phyloP scores from a whole-genome alignment of 2,888 invertebrate species.

The Spodoptera littoralis region DNA sequence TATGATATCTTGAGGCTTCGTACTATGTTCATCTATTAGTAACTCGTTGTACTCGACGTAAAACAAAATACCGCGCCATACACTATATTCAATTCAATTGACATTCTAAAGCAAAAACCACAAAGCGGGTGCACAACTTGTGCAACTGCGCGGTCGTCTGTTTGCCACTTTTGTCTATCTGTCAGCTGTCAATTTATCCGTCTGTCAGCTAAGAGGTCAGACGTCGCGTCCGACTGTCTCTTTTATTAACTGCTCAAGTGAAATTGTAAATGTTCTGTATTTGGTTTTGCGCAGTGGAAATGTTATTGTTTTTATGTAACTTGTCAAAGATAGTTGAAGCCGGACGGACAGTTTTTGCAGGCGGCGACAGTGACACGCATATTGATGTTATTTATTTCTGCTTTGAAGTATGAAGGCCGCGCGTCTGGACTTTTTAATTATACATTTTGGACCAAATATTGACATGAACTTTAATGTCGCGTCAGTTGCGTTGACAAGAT shows the following conservation, averaged over 20 bases:
- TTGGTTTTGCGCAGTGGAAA: slow-evolving; percentile 25
- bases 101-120: slow-evolving; percentile 42
- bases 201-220: slow-evolving; percentile 58
- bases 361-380: slow-evolving; percentile 4
- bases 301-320: slow-evolving; percentile 46
- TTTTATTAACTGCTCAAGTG: slow-evolving; percentile 48
- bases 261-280: slow-evolving; percentile 45
- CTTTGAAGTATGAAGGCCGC: slow-evolving; percentile 20
- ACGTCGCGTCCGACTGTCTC: slow-evolving; percentile 43
- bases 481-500: slow-evolving; percentile 20
- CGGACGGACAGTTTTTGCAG: slow-evolving; percentile 35
- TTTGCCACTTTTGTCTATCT: slow-evolving; percentile 46
- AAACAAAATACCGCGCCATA: slow-evolving; percentile 16
- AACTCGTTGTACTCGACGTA: not conserved
- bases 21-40: not conserved
- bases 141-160: slow-evolving; percentile 44
- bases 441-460: slow-evolving; percentile 19
- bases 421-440: slow-evolving; percentile 34
- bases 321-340: slow-evolving; percentile 29
- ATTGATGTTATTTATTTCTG: slow-evolving; percentile 24
- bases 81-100: slow-evolving; percentile 40
- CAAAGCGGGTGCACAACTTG: slow-evolving; percentile 52
- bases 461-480: slow-evolving; percentile 22
- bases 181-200: slow-evolving; percentile 51
- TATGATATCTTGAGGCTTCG: not conserved